These are phyloP conservation scores for Phylloscopus trochilus DNA, from an alignment of 2,113 vertebrate species.

Conservation along the genomic window DNA sequence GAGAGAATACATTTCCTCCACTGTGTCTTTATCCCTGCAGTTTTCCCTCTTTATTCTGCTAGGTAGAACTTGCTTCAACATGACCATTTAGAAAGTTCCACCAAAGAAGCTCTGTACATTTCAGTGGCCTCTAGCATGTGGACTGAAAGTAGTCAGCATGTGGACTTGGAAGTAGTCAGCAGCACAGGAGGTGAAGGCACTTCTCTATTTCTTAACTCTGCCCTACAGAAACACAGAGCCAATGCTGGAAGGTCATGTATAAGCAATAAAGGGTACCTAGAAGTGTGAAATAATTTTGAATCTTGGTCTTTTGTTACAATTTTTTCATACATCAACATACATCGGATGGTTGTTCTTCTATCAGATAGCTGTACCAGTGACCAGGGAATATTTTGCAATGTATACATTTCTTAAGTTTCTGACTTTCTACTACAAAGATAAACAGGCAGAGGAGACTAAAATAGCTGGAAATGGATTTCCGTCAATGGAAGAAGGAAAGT, in stretches of 20 bases:
- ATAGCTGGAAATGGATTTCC: background rate
- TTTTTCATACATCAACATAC: background rate
- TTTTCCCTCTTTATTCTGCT: background rate
- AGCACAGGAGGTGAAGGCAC: background rate
- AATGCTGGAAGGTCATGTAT: background rate
- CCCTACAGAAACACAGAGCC: background rate
- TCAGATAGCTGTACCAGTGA: background rate
- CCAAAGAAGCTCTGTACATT: background rate
- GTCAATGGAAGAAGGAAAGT: background rate
- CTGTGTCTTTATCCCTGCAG: background rate
- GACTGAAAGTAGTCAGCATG: too few relatives aligned
- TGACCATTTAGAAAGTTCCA: background rate
- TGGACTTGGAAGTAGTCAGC: background rate
- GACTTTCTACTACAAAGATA: background rate
- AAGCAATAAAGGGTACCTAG: background rate
- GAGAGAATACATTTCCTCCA: background rate
- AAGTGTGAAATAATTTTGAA: background rate
- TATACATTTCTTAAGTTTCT: background rate
- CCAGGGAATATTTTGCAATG: background rate
- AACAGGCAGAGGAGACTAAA: background rate
- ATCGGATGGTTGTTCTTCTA: background rate
- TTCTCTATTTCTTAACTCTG: background rate
- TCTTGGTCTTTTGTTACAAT: background rate
- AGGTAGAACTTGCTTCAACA: background rate
- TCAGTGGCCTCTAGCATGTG: background rate